Percentiles rank a stretch among this genome's conserved stretches.
These are phyloP conservation scores for Poeciliopsis gracilis DNA, from an alignment of 2,797 vertebrate species.

Conservation along the genomic window DNA sequence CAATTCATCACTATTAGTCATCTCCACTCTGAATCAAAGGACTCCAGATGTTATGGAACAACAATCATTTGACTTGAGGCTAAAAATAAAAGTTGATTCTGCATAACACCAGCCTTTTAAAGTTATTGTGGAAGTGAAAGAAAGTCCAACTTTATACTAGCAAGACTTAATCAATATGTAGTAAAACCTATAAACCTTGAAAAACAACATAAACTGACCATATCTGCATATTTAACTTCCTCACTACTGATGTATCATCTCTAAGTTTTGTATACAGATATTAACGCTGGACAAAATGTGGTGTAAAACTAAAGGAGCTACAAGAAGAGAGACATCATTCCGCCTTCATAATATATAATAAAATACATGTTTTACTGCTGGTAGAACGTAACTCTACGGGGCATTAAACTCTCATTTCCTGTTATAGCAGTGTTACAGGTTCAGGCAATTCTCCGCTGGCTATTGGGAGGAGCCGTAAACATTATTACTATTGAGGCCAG, in stretches of 20 bases:
- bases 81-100: too few relatives aligned
- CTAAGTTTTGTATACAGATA: background rate
- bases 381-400: constrained; percentile 48
- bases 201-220: background rate
- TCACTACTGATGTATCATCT: background rate
- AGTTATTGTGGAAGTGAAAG: background rate
- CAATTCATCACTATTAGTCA: too few relatives aligned
- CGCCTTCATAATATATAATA: constrained; percentile 46
- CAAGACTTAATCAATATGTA: background rate
- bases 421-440: constrained; percentile 61
- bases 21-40: too few relatives aligned
- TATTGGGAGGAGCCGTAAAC: constrained; percentile 64
- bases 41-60: too few relatives aligned
- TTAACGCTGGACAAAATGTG: constrained; percentile 6
- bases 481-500: constrained; percentile 65
- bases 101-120: background rate
- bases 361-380: constrained; percentile 50
- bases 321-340: constrained; percentile 35
- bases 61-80: too few relatives aligned
- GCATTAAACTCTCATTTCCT: constrained; percentile 70
- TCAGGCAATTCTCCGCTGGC: constrained; percentile 60
- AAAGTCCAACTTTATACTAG: background rate
- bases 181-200: background rate
- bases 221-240: background rate
- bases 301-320: constrained; percentile 11